These are phyloP conservation scores for Nothobranchius furzeri DNA, from an alignment of 2,113 vertebrate genomes.

Conservation along the genomic window DNA sequence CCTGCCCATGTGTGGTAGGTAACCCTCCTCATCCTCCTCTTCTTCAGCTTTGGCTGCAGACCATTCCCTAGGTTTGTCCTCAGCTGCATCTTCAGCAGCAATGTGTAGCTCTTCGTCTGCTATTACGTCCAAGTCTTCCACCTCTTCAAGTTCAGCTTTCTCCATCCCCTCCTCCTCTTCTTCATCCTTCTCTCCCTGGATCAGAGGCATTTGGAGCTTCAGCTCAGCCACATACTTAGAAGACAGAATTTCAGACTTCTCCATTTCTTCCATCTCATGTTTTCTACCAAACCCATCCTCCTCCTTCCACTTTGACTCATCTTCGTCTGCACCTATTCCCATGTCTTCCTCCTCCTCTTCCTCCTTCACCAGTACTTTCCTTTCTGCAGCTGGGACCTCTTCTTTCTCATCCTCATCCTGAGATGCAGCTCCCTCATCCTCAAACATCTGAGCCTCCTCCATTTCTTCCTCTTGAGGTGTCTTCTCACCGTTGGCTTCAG, in stretches of 20 bases:
- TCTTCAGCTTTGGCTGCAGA: constrained; percentile 65
- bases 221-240: constrained; percentile 52
- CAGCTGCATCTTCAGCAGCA: constrained; percentile 61
- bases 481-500: constrained; percentile 61
- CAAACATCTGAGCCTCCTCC: constrained; percentile 70
- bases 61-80: constrained; percentile 43
- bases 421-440: constrained; percentile 74
- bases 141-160: constrained; percentile 90
- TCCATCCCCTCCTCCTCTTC: constrained; percentile 83
- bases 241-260: constrained; percentile 69
- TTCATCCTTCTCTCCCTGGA: constrained; percentile 71
- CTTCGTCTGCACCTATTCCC: constrained; percentile 77
- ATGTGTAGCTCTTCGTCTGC: constrained; percentile 76
- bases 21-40: constrained; percentile 64
- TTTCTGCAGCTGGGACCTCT: constrained; percentile 50
- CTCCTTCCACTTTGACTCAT: constrained; percentile 70
- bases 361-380: constrained; percentile 56
- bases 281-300: constrained; percentile 81
- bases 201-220: constrained; percentile 67
- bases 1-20: constrained; percentile 78
- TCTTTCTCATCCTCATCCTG: constrained; percentile 78
- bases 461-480: constrained; percentile 47
- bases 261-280: constrained; percentile 81
- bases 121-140: constrained; percentile 84
- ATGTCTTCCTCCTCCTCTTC: constrained; percentile 74